A percentile compares a stretch with the other conserved stretches of the same genome.
These are phyloP conservation scores for Miichthys miiuy DNA, from an alignment of 2,797 vertebrate genomes.

Conservation along the genomic window DNA sequence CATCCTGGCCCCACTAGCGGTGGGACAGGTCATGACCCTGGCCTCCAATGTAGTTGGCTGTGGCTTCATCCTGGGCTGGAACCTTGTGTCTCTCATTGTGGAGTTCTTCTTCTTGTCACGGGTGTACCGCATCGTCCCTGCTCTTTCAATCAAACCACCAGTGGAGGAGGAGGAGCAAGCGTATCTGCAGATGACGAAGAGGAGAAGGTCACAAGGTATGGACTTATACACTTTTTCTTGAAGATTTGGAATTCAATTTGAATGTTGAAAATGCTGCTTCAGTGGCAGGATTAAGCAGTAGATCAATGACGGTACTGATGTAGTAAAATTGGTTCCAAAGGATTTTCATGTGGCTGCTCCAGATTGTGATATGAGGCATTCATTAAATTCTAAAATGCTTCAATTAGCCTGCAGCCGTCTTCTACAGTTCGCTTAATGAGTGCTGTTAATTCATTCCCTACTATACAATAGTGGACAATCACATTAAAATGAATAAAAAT, in stretches of 20 bases:
- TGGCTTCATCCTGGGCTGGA: slow-evolving; percentile 90
- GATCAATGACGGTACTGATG: neutral
- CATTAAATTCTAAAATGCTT: neutral
- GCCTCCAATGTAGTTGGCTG: slow-evolving; percentile 87
- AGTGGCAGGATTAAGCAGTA: neutral
- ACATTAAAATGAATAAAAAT: neutral
- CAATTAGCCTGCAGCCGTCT: neutral
- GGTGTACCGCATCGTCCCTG: slow-evolving; percentile 86
- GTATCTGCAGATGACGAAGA: slow-evolving; percentile 77
- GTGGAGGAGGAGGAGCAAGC: slow-evolving; percentile 62
- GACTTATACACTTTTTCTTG: neutral
- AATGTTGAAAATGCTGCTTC: neutral
- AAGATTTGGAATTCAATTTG: neutral
- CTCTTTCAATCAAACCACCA: slow-evolving; percentile 83
- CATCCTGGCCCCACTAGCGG: slow-evolving; percentile 85
- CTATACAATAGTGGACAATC: neutral
- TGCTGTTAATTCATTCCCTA: neutral
- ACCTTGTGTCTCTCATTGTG: slow-evolving; percentile 87
- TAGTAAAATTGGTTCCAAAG: neutral
- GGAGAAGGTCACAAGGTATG: slow-evolving; percentile 77
- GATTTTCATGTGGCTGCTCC: neutral
- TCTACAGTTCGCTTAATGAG: neutral
- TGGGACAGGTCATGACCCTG: slow-evolving; percentile 88
- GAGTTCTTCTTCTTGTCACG: slow-evolving; percentile 90
- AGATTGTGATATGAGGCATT: neutral